Evolutionary conservation across 2,888 invertebrate species (phyloP).

Genomic region (Allygus modestus): DNA sequence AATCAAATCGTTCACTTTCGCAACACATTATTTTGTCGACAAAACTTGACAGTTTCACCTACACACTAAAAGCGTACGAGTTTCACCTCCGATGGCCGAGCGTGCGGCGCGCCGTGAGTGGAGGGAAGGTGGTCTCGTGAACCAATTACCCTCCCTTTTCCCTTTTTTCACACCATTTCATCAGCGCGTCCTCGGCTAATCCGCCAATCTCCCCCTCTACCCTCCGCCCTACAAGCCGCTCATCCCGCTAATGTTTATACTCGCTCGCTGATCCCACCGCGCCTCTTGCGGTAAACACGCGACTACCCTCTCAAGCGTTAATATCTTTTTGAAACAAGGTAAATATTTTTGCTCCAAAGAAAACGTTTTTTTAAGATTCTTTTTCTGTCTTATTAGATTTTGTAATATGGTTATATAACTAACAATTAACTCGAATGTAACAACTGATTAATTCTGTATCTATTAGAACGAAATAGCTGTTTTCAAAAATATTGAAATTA

Average conservation of each 20-base stretch:
- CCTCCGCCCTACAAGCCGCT: conserved; percentile 11
- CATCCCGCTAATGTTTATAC: conserved; percentile 59
- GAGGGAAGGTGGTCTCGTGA: not conserved
- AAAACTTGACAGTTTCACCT: too few relatives aligned
- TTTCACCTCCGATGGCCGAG: not conserved
- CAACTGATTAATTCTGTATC: too few relatives aligned
- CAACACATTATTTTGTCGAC: too few relatives aligned
- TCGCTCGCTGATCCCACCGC: conserved; percentile 26
- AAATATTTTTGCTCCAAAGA: too few relatives aligned
- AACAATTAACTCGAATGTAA: too few relatives aligned
- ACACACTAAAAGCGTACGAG: too few relatives aligned
- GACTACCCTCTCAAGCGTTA: not conserved
- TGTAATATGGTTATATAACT: too few relatives aligned
- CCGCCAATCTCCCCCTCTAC: conserved; percentile 47
- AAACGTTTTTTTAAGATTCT: too few relatives aligned
- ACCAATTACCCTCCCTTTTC: conserved; percentile 50
- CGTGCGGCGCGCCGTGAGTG: not conserved
- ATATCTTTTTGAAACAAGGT: not conserved
- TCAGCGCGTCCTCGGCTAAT: conserved; percentile 52
- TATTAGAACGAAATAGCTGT: too few relatives aligned
- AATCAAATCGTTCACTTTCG: too few relatives aligned
- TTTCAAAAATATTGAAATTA: too few relatives aligned
- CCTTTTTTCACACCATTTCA: conserved; percentile 59
- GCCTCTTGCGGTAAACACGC: conserved; percentile 6
- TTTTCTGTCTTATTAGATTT: too few relatives aligned